phyloP scores from a whole-genome alignment of 2,797 vertebrate species.

The Steatocranus sp. region DNA sequence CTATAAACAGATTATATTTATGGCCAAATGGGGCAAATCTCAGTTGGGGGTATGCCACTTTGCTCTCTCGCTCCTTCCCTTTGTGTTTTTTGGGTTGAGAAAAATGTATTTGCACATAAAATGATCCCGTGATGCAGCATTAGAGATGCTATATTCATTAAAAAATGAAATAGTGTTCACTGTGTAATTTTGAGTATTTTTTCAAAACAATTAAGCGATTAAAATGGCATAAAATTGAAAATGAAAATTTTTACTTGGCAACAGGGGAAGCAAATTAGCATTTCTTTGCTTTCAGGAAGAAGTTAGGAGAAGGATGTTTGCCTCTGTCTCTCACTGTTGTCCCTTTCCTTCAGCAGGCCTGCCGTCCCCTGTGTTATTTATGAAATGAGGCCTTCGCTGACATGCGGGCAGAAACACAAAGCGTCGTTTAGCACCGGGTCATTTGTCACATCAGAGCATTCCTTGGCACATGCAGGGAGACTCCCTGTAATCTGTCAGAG shows the following conservation, averaged over 20 bases:
- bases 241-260: neutral
- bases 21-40: conserved; percentile 27
- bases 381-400: conserved; percentile 41
- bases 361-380: conserved; percentile 24
- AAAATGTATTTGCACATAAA: conserved; percentile 6
- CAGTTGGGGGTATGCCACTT: neutral
- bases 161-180: neutral
- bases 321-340: neutral
- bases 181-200: neutral
- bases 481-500: conserved; percentile 62
- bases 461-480: conserved; percentile 51
- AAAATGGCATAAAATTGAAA: neutral
- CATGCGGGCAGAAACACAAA: conserved; percentile 59
- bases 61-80: neutral
- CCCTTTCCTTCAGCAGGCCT: conserved; percentile 4
- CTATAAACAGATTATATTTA: neutral
- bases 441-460: conserved; percentile 76
- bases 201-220: neutral
- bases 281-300: neutral
- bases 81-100: neutral
- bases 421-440: conserved; percentile 58
- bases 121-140: neutral
- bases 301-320: conserved; percentile 2
- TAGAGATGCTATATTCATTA: neutral
- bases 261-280: neutral